These are phyloP conservation scores for Cistogaster globosa DNA, from an alignment of 2,888 invertebrate genomes.

Conservation along the genomic window DNA sequence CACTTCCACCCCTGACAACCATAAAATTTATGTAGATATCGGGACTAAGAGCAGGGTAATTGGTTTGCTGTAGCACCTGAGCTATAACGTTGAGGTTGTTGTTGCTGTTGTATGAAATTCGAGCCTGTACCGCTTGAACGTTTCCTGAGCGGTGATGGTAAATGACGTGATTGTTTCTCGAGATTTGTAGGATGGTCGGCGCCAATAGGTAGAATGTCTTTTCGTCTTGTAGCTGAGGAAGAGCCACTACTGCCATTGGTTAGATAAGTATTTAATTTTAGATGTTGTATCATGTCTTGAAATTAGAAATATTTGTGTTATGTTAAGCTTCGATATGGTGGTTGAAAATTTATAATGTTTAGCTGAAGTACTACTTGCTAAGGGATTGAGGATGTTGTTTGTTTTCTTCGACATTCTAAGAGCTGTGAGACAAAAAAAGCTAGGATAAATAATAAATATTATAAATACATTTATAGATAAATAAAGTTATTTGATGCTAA, in stretches of 20 bases:
- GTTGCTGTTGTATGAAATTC: slow-evolving; percentile 67
- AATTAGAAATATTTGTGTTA: slow-evolving; percentile 74
- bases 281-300: slow-evolving; percentile 68
- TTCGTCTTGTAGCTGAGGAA: no score
- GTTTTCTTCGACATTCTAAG: slow-evolving; percentile 74
- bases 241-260: no score
- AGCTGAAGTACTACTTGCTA: slow-evolving; percentile 60
- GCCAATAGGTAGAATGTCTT: slow-evolving; percentile 72
- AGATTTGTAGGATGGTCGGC: slow-evolving; percentile 70
- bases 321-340: slow-evolving; percentile 81
- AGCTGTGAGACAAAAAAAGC: no score
- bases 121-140: slow-evolving; percentile 71
- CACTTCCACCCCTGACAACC: slow-evolving; percentile 76
- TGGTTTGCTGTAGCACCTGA: slow-evolving; percentile 48
- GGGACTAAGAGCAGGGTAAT: slow-evolving; percentile 75
- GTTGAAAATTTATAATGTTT: no score
- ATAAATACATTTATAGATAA: no score
- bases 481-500: no score
- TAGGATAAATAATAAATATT: no score
- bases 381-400: slow-evolving; percentile 52
- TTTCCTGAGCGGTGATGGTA: no score
- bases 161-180: slow-evolving; percentile 80
- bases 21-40: slow-evolving; percentile 77
- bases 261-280: slow-evolving; percentile 64
- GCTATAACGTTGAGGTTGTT: slow-evolving; percentile 71